Conservation (phyloP, 2,113 vertebrate genomes). For the Hiodon tergisus region DNA sequence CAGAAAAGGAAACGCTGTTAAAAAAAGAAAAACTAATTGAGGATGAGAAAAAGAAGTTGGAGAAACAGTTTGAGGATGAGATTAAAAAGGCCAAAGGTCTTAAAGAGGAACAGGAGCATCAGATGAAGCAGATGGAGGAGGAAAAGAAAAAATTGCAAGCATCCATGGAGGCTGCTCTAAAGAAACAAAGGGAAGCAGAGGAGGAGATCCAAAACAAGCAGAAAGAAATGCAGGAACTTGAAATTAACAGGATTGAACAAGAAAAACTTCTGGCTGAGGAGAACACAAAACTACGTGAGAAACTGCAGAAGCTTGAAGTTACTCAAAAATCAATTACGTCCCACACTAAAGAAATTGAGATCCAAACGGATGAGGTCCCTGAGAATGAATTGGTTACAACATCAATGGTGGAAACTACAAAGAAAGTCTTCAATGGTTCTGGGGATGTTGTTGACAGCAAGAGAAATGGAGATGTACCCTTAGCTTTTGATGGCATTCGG, state of each 20-base stretch:
- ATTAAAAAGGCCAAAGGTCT: slow-evolving; percentile 79
- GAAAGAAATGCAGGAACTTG: slow-evolving; percentile 79
- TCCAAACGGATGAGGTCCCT: slow-evolving; percentile 63
- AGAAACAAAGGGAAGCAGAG: slow-evolving; percentile 78
- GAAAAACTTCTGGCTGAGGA: slow-evolving; percentile 84
- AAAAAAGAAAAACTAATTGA: slow-evolving; percentile 87
- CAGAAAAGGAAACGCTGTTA: slow-evolving; percentile 80
- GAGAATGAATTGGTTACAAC: slow-evolving; percentile 39
- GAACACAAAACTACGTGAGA: slow-evolving; percentile 81
- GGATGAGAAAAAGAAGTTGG: slow-evolving; percentile 83
- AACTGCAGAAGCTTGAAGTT: slow-evolving; percentile 68
- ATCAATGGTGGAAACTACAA: slow-evolving; percentile 24
- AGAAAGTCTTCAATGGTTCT: slow-evolving; percentile 57
- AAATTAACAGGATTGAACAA: slow-evolving; percentile 74
- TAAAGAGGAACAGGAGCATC: slow-evolving; percentile 76
- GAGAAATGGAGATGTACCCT: slow-evolving; percentile 56
- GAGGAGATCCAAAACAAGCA: slow-evolving; percentile 77
- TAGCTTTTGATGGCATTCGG: slow-evolving; percentile 79
- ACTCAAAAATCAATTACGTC: slow-evolving; percentile 59
- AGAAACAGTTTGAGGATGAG: slow-evolving; percentile 82
- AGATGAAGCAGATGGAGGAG: slow-evolving; percentile 79
- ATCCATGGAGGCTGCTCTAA: slow-evolving; percentile 77
- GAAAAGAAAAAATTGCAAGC: slow-evolving; percentile 76
- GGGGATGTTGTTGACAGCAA: slow-evolving; percentile 43
- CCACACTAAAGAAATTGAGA: slow-evolving; percentile 67